phyloP scores from a whole-genome alignment of 2,113 vertebrate genomes.

The Crotophaga sulcirostris region DNA sequence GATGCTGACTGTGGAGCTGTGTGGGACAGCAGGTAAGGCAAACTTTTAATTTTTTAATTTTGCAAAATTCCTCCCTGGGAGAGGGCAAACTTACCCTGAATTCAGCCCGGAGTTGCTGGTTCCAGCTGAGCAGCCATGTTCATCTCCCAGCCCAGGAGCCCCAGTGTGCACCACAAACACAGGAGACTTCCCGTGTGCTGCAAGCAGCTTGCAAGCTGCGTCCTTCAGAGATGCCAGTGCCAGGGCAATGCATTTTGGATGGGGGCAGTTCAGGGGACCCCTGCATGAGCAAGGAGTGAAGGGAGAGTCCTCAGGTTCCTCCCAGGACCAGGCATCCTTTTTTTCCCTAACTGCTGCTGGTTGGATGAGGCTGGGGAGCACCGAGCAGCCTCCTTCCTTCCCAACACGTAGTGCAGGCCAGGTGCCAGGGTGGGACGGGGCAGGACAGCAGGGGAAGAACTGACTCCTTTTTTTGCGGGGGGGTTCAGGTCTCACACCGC shows the following conservation, averaged over 20 bases:
- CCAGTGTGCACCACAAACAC: background rate
- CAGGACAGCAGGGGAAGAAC: background rate
- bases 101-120: background rate
- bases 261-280: background rate
- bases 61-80: background rate
- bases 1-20: conserved; percentile 90
- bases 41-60: background rate
- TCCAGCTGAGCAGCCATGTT: background rate
- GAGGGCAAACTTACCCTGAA: background rate
- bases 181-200: background rate
- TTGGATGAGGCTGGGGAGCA: background rate
- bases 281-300: background rate
- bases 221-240: background rate
- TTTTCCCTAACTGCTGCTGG: background rate
- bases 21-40: conserved; percentile 93
- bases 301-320: background rate
- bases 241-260: accelerated
- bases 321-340: background rate
- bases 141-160: background rate
- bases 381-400: background rate
- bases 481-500: conserved; percentile 90
- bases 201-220: background rate
- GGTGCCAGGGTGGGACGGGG: background rate
- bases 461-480: conserved; percentile 23
- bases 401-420: background rate